phyloP scores from a whole-genome alignment of 2,113 vertebrate species.

The Hydrochoerus hydrochaeris region DNA sequence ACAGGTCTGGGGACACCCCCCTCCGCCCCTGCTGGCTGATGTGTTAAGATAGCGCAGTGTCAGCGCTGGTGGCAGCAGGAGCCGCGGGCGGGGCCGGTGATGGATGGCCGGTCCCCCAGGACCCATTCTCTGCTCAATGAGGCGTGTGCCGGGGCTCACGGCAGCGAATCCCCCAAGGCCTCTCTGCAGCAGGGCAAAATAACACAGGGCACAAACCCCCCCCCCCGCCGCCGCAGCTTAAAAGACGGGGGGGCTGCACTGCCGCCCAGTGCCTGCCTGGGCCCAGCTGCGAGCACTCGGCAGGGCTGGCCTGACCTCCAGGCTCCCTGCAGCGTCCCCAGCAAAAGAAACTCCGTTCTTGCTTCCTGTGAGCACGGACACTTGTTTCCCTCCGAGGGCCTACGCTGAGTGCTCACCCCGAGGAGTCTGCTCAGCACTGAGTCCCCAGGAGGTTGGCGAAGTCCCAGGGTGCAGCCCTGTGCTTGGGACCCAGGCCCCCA shows the following conservation, averaged over 20 bases:
- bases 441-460: accelerated
- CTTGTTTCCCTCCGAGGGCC: too few species aligned
- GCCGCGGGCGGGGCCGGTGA: neutral
- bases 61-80: too few species aligned
- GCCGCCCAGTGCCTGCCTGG: neutral
- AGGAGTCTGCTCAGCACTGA: too few species aligned
- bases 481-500: too few species aligned
- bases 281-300: too few species aligned
- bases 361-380: too few species aligned
- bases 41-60: neutral
- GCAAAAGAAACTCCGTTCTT: neutral
- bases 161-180: neutral
- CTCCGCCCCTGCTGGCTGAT: neutral
- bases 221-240: neutral
- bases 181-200: neutral
- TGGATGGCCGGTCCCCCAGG: neutral
- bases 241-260: too few species aligned
- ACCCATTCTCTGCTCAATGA: neutral
- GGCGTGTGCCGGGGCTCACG: neutral
- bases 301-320: neutral
- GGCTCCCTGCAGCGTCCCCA: neutral
- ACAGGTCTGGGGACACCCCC: neutral
- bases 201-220: neutral
- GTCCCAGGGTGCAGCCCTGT: too few species aligned
- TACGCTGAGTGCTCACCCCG: too few species aligned